Evolutionary conservation across 2,888 invertebrate genomes (phyloP), one percentile per base, ranked within the genome.

Genomic region (Tortrix viridana): DNA sequence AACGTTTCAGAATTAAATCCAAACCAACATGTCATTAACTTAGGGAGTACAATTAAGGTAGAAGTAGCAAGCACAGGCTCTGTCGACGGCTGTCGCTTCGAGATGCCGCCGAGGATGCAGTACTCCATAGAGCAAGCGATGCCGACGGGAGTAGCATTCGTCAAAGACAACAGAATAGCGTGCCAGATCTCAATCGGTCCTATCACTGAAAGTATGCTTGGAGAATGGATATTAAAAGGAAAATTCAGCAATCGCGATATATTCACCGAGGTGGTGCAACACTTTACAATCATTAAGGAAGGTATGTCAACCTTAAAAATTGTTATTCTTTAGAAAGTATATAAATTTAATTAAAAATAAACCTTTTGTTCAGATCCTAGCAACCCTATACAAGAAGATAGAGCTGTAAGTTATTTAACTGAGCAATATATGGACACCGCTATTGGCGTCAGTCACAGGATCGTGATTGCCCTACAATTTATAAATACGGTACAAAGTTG

Each of bases 171-270:
- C 37, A 44, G 50, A 38, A 26, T 57, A n/a, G 47, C 54, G 9
- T 68, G 68, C 46, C 32, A 22, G 20, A 47, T 68, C 2, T 47
- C 68, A 6, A 54, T 68, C 32, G 68, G 68, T 6, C 68, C 66
- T 43, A 63, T 68, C n/a, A 60, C 65, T 9, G 58, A 57, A 5
- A 9, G 57, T 14, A 49, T 68, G 62, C 32, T 68, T 19, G 67
- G 66, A 20, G 38, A 62, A 18, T 68, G 67, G 66, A 46, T 6
- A 5, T 46, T 68, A 3, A 55, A 52, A 50, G 68, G 66, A 26
- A 68, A 67, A 47, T 67, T 68, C 53, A 65, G 54, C 49, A 52
- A 61, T 18, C 61, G 62, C 32, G 58, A 37, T 6, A 37, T 66
- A 37, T 65, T 54, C 43, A 61, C 59, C 1, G 68, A 67, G 38